phyloP scores from a whole-genome alignment of 1,140 invertebrate genomes.

The Neuroterus valhalla region DNA sequence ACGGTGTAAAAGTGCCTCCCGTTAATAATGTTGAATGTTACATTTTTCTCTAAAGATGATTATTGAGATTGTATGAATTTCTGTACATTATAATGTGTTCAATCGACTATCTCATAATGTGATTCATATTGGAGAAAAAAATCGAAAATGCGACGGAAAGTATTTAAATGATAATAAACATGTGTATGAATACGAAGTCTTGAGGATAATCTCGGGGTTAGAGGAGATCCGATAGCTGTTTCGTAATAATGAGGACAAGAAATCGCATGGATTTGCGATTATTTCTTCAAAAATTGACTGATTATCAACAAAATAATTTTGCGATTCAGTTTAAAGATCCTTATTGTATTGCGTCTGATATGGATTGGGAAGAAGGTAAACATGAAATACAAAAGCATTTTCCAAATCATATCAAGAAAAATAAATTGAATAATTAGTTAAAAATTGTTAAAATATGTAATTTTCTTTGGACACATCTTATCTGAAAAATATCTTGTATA shows the following conservation, averaged over 20 bases:
- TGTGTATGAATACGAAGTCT: neutral
- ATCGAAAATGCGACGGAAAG: neutral
- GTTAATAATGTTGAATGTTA: neutral
- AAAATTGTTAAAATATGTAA: no score
- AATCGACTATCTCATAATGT: no score
- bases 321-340: neutral
- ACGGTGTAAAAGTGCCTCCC: neutral
- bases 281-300: neutral
- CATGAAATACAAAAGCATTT: neutral
- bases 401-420: no score
- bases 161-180: no score
- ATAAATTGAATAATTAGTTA: no score
- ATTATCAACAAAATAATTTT: neutral
- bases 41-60: neutral
- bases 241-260: conserved; percentile 22
- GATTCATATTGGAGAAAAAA: neutral
- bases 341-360: neutral
- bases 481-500: no score
- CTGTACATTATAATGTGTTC: neutral
- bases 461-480: no score
- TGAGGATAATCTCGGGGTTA: conserved; percentile 14
- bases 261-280: conserved; percentile 3
- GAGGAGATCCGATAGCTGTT: conserved; percentile 16
- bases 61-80: neutral
- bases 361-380: neutral